A percentile compares a stretch with the other conserved stretches of the same genome.
Conservation (phyloP, 2,888 invertebrate genomes). For the Caenorhabditis auriculariae region DNA sequence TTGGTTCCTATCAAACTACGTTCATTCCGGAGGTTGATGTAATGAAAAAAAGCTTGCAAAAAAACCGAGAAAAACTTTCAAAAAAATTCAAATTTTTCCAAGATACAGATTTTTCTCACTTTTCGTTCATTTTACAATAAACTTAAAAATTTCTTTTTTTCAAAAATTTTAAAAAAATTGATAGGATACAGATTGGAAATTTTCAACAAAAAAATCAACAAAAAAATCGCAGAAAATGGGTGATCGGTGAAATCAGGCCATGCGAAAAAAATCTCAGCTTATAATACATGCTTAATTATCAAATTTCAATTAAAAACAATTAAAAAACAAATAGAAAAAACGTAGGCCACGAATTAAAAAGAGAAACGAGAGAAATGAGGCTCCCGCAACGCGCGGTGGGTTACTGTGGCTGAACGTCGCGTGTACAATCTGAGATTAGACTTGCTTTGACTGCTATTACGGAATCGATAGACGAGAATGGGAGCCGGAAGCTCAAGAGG, state of each 20-base stretch:
- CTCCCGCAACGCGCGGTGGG: neutral
- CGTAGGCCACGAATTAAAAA: slow-evolving; percentile 9
- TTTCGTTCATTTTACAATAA: neutral
- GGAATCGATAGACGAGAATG: too few species aligned
- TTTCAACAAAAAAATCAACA: neutral
- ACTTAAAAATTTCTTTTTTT: neutral
- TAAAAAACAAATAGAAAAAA: slow-evolving; percentile 12
- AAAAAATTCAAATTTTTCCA: too few species aligned
- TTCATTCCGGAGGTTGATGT: too few species aligned
- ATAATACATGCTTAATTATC: too few species aligned
- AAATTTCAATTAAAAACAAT: neutral
- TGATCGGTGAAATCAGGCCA: too few species aligned
- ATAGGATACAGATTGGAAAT: neutral
- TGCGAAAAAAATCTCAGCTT: too few species aligned
- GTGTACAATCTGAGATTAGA: neutral
- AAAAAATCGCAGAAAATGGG: too few species aligned
- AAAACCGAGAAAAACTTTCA: too few species aligned
- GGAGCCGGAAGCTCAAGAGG: too few species aligned
- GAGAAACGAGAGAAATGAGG: neutral
- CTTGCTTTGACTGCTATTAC: too few species aligned
- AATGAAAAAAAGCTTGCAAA: neutral
- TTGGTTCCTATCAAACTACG: too few species aligned
- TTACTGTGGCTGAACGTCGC: neutral
- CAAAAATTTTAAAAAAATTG: neutral
- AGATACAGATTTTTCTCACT: too few species aligned